A percentile compares a stretch with the other conserved stretches of the same genome.
phyloP scores from a whole-genome alignment of 2,888 invertebrate species.

The Acronicta leporina region DNA sequence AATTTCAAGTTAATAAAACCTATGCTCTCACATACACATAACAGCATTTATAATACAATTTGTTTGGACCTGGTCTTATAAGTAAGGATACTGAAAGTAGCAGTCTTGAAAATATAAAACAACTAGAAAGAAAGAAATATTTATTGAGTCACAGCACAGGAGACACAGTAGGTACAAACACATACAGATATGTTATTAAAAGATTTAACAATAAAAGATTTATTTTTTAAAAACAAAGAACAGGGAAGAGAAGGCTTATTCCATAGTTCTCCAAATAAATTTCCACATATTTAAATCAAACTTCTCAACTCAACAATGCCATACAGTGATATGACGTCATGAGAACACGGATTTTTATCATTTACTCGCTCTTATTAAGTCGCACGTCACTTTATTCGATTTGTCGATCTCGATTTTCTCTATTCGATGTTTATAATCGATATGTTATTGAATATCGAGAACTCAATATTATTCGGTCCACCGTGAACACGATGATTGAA shows the following conservation, averaged over 20 bases:
- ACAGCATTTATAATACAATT: no score
- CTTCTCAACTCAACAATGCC: conserved; percentile 21
- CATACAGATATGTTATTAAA: no score
- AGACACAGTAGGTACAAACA: no score
- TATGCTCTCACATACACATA: no score
- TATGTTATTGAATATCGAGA: conserved; percentile 24
- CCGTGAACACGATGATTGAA: conserved; percentile 41
- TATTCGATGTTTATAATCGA: conserved; percentile 43
- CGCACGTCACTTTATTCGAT: conserved; percentile 35
- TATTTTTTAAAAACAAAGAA: no score
- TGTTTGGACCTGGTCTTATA: no score
- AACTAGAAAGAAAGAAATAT: no score
- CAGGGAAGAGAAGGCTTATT: not conserved
- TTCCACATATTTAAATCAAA: conserved; percentile 19
- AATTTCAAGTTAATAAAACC: no score
- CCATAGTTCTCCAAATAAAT: conserved; percentile 9
- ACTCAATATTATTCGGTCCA: conserved; percentile 31
- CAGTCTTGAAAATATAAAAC: no score
- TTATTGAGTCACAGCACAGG: no score
- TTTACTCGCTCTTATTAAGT: conserved; percentile 27
- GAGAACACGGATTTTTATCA: conserved; percentile 41
- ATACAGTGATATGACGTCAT: conserved; percentile 26
- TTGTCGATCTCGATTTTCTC: conserved; percentile 27
- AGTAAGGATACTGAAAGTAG: no score
- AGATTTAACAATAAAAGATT: no score